Evolutionary conservation across 2,888 invertebrate genomes (phyloP), one percentile per base, ranked within the genome.

Genomic region (Cryptophagus acutangulus): DNA sequence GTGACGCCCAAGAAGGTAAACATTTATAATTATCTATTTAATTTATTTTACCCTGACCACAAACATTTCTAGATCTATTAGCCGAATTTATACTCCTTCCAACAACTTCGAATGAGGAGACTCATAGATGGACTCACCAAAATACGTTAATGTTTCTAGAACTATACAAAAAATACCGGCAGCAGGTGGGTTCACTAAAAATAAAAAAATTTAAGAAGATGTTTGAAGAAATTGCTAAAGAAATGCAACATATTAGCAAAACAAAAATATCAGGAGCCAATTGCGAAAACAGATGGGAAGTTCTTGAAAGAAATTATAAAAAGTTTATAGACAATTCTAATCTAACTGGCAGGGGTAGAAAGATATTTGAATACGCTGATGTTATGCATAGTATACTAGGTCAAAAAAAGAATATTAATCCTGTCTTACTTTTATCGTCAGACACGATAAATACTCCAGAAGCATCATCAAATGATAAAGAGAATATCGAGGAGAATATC

Each of bases 141-240:
- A 36, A 15, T 6, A 41, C 38, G 4, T 34, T 41, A 15, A 10
- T 33, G 12, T 42, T 41, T 16, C 31, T 41, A 17, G 39, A 41
- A 13, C 25, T 47, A 12, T 44, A 45, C 28, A 47, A 45, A 28
- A 33, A 45, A 33, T 45, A 45, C 25, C 36, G 42, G 26, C 25
- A 36, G 26, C 33, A 41, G 18, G 38, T 42, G 28, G 35, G 40
- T 12, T 34, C 45, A 20, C 20, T 45, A 16, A 18, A 17, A 25
- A 42, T 48, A 29, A 45, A 40, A 37, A 45, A 40, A 10, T 35
- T 42, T n/a, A 33, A 37, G 33, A 42, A 33, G 28, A 45, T 48
- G 42, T 48, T 36, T 34, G 40, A 48, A 25, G 28, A 40, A 31
- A 42, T 47, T 6, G 47, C 47, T 3, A 42, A 15, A 33, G 45